Evolutionary conservation across 2,113 vertebrate species (phyloP).

Genomic region (Nettapus auritus): DNA sequence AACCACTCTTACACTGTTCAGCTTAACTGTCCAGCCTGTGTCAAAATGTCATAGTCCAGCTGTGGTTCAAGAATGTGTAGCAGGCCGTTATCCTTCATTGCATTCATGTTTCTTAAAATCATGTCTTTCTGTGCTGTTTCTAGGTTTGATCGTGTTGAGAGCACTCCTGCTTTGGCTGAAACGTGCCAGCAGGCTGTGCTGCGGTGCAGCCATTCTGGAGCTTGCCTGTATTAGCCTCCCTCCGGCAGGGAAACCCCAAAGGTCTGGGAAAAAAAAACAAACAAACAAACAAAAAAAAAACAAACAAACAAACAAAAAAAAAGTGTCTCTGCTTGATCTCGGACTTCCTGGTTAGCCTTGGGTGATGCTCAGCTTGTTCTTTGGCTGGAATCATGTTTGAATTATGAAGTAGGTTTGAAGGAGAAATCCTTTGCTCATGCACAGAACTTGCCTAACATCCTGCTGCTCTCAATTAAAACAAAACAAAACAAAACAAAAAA

Average conservation of each 20-base stretch:
- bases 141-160: not conserved
- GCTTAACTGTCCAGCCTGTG: not conserved
- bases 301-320: too few species aligned
- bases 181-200: conserved; percentile 61
- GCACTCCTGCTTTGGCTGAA: conserved; percentile 10
- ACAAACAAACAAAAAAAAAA: too few species aligned
- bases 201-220: not conserved
- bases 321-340: not conserved
- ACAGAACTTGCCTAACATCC: not conserved
- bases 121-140: not conserved
- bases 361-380: not conserved
- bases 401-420: not conserved
- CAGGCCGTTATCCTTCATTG: not conserved
- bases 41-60: not conserved
- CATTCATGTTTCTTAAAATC: not conserved
- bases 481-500: not conserved
- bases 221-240: not conserved
- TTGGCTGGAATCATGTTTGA: not conserved
- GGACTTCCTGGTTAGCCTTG: not conserved
- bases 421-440: not conserved
- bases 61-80: not conserved
- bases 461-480: not conserved
- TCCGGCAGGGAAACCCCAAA: not conserved
- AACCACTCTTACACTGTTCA: not conserved
- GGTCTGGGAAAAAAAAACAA: not conserved